Base-by-base conservation (phyloP, 2,113 vertebrate genomes). In the Podilymbus podiceps region DNA sequence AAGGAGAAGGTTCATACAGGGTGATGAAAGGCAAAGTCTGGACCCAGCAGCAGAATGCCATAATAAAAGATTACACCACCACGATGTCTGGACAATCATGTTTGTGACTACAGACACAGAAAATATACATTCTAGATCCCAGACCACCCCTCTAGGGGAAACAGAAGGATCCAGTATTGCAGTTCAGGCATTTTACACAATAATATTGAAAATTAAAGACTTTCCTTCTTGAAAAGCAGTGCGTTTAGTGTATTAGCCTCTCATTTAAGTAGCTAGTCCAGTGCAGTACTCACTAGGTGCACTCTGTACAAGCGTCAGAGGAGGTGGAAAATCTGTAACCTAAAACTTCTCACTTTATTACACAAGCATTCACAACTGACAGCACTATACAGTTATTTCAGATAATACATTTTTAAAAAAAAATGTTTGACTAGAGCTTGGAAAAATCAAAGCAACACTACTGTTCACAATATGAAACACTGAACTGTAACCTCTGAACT, bases 381-480 rank as follows among this genome's bases (percentile, higher is more conserved):
- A 55, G 62, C 42, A 14, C 9, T 44, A 28, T 5, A 1, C 5
- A 19, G 71, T 25, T 67, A 40, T 6, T 47, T 85, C 44, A 67
- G 17, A 46, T 24, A 42, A 73, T 11, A 49, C 5, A 38, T 24
- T 1, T 42, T 42, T 42, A 42, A 11, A 19, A 17, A 46, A n/a
- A 58, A 47, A 7, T 0, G 0, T 42, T 74, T 16, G 1, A 81
- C 38, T 30, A 42, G 18, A 78, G 46, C 33, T 44, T 53, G 8
- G 40, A 33, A 35, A 85, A 86, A 49, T 15, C 28, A 79, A 83
- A 81, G 46, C 60, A 67, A 16, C 4, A 2, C 30, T 74, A 47
- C 50, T 12, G 2, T 12, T 33, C 0, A 0, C 4, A 2, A 53
- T 3, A 49, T 2, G 13, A n/a, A 80, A 40, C 31, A 6, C 15